Conservation (phyloP, 2,888 invertebrate species). For the Nephrocerus scutellatus region DNA sequence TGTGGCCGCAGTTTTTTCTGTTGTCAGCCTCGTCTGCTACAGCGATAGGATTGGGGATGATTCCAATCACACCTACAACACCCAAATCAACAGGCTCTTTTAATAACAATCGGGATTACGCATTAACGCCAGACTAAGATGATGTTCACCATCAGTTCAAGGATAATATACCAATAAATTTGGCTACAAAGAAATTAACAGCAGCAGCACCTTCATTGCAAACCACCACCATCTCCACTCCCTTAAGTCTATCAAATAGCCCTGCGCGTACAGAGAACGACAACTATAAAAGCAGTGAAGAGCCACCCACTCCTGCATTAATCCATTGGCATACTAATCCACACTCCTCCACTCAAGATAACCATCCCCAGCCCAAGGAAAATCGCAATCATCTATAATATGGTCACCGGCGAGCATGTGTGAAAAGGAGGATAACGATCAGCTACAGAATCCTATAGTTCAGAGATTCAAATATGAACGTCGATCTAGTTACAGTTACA, state of each 20-base stretch:
- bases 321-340: neutral
- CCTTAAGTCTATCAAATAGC: too few relatives aligned
- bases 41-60: too few relatives aligned
- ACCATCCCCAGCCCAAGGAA: slow-evolving; percentile 26
- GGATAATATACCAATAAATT: slow-evolving; percentile 74
- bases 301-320: too few relatives aligned
- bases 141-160: slow-evolving; percentile 27
- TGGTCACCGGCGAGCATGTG: slow-evolving; percentile 88
- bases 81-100: slow-evolving; percentile 40
- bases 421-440: too few relatives aligned
- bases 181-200: too few relatives aligned
- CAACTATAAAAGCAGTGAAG: too few relatives aligned
- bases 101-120: slow-evolving; percentile 34
- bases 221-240: too few relatives aligned
- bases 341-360: slow-evolving; percentile 18
- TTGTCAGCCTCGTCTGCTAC: slow-evolving; percentile 37
- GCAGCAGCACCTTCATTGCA: slow-evolving; percentile 24
- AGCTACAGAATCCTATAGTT: slow-evolving; percentile 44
- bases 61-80: slow-evolving; percentile 44
- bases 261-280: too few relatives aligned
- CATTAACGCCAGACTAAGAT: slow-evolving; percentile 46
- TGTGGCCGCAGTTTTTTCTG: slow-evolving; percentile 46
- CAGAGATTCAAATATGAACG: slow-evolving; percentile 45
- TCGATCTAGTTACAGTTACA: slow-evolving; percentile 28
- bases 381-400: slow-evolving; percentile 54